A percentile compares a stretch with the other conserved stretches of the same genome.
These are phyloP conservation scores for Papilio aristodemus DNA, from an alignment of 1,140 invertebrate species.

Conservation along the genomic window DNA sequence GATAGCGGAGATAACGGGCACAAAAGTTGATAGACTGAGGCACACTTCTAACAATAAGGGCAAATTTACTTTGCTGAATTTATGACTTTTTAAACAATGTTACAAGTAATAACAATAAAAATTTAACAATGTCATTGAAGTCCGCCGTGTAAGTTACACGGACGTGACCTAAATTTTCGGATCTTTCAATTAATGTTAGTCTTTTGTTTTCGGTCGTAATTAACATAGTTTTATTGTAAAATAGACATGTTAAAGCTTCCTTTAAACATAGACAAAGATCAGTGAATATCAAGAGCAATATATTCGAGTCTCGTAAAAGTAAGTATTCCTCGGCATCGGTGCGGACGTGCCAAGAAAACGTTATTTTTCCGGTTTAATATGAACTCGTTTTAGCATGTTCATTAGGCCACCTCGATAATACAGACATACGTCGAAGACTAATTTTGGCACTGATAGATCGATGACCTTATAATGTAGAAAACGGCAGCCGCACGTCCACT, in stretches of 20 bases:
- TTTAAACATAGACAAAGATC: slow-evolving; percentile 1
- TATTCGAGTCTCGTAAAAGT: slow-evolving; percentile 54
- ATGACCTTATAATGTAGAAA: slow-evolving; percentile 19
- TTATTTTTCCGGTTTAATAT: slow-evolving; percentile 70
- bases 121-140: not conserved
- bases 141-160: not conserved
- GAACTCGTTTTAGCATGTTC: slow-evolving; percentile 54
- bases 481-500: slow-evolving; percentile 12
- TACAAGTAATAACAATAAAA: not conserved
- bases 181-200: not conserved
- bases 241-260: slow-evolving; percentile 9
- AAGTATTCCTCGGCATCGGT: slow-evolving; percentile 43
- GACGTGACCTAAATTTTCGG: not conserved
- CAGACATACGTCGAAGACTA: slow-evolving; percentile 31
- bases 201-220: not conserved
- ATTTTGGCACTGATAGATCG: slow-evolving; percentile 35
- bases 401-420: slow-evolving; percentile 51
- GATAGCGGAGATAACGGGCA: not conserved
- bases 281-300: not conserved
- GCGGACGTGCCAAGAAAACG: slow-evolving; percentile 66
- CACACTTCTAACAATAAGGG: not conserved
- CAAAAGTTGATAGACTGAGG: not conserved
- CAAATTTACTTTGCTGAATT: no score
- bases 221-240: not conserved
- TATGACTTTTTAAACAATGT: no score